phyloP scores from a whole-genome alignment of 2,888 invertebrate genomes.

The Axea sp. region DNA sequence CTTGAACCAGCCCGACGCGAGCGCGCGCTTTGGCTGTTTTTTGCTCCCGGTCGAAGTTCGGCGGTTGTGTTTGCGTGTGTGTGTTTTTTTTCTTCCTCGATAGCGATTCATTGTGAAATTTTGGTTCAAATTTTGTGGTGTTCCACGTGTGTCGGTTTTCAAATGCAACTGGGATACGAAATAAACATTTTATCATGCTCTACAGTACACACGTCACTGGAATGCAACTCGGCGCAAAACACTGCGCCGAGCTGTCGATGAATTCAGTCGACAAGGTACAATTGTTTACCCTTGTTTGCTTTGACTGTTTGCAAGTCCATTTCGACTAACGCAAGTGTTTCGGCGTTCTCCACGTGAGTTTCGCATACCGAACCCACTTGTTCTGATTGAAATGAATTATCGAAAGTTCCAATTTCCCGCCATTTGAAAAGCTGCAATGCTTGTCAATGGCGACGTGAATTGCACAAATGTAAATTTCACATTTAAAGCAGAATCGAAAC shows the following conservation, averaged over 20 bases:
- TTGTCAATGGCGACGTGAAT: too few species aligned
- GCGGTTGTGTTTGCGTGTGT: neutral
- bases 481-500: too few species aligned
- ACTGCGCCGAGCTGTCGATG: slow-evolving; percentile 52
- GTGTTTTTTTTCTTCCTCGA: too few species aligned
- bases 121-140: neutral
- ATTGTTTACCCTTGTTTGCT: slow-evolving; percentile 51
- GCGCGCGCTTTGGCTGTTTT: neutral
- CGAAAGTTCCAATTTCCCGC: too few species aligned
- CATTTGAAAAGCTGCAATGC: too few species aligned
- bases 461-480: too few species aligned
- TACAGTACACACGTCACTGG: slow-evolving; percentile 35
- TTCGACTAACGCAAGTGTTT: slow-evolving; percentile 26
- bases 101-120: too few species aligned
- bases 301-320: slow-evolving; percentile 48
- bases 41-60: neutral
- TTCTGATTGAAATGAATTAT: too few species aligned
- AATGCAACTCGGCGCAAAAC: slow-evolving; percentile 43
- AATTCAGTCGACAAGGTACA: slow-evolving; percentile 59
- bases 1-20: slow-evolving; percentile 23
- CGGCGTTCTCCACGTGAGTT: slow-evolving; percentile 21
- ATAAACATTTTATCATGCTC: slow-evolving; percentile 33
- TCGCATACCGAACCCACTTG: slow-evolving; percentile 12
- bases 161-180: too few species aligned
- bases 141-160: too few species aligned